A percentile compares a stretch with the other conserved stretches of the same genome.
Evolutionary conservation across 2,888 invertebrate species (phyloP).

Genomic region (Busseola fusca): DNA sequence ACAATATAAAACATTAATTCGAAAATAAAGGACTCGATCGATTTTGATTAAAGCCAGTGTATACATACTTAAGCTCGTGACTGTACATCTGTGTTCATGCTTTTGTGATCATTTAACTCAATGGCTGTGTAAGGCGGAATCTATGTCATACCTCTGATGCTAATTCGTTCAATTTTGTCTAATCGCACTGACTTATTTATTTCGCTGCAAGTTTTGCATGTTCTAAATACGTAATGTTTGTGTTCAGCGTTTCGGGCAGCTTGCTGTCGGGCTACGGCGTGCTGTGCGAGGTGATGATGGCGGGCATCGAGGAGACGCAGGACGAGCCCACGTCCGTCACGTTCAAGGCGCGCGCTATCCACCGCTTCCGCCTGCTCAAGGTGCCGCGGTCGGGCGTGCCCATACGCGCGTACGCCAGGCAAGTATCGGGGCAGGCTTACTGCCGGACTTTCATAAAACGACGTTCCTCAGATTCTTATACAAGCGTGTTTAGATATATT

Average conservation of each 20-base stretch:
- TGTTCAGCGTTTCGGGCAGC: conserved; percentile 71
- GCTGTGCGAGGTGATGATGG: conserved; percentile 84
- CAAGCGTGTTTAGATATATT: background rate
- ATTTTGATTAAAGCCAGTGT: no score
- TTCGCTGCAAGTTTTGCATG: background rate
- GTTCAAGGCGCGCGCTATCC: conserved; percentile 81
- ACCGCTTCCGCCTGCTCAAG: conserved; percentile 75
- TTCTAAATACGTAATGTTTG: background rate
- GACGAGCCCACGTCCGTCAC: conserved; percentile 57
- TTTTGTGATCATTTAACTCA: background rate
- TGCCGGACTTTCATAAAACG: no score
- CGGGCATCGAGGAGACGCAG: conserved; percentile 59
- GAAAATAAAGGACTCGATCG: no score
- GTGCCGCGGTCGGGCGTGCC: conserved; percentile 64
- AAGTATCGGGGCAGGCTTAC: conserved; percentile 6
- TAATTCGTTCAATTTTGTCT: background rate
- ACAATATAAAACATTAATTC: no score
- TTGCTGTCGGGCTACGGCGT: conserved; percentile 81
- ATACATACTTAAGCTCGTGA: no score
- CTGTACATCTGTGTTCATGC: background rate
- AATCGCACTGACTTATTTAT: background rate
- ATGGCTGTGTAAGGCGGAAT: background rate
- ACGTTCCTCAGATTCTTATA: background rate
- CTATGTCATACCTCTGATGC: background rate
- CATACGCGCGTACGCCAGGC: conserved; percentile 67